Conservation (phyloP, 2,113 vertebrate genomes). For the Pelvicachromis taeniatus region DNA sequence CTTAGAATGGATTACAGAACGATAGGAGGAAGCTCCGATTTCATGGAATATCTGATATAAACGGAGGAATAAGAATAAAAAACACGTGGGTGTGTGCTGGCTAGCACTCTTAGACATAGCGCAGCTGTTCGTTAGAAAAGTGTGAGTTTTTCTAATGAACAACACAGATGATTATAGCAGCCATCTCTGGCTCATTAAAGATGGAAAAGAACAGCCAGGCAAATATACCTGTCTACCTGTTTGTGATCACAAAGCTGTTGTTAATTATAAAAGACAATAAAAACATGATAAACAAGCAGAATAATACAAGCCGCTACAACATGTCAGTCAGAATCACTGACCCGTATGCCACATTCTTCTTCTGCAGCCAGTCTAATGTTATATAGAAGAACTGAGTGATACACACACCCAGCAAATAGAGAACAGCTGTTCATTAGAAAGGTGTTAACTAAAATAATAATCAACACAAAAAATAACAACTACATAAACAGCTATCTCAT, state of each 20-base stretch:
- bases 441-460: slow-evolving; percentile 57
- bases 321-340: slow-evolving; percentile 50
- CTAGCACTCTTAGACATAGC: slow-evolving; percentile 14
- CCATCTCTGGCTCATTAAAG: slow-evolving; percentile 44
- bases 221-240: not conserved
- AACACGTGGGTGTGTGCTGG: not conserved
- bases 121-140: slow-evolving; percentile 65
- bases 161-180: slow-evolving; percentile 40
- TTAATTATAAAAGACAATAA: slow-evolving; percentile 52
- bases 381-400: not conserved
- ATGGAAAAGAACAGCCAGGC: slow-evolving; percentile 50
- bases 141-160: slow-evolving; percentile 45
- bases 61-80: not conserved
- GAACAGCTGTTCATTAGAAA: slow-evolving; percentile 58
- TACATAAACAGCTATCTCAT: not conserved
- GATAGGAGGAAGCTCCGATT: not conserved
- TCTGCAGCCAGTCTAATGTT: not conserved
- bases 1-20: not conserved
- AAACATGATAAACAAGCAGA: slow-evolving; percentile 39
- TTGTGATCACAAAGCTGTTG: slow-evolving; percentile 27
- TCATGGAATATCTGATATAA: not conserved
- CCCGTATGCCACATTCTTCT: slow-evolving; percentile 8
- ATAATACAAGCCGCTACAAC: slow-evolving; percentile 8
- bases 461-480: slow-evolving; percentile 19
- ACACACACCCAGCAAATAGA: not conserved